Evolutionary conservation across 2,888 invertebrate species (phyloP), one percentile per base, ranked within the genome.

Genomic region (Theretra japonica): DNA sequence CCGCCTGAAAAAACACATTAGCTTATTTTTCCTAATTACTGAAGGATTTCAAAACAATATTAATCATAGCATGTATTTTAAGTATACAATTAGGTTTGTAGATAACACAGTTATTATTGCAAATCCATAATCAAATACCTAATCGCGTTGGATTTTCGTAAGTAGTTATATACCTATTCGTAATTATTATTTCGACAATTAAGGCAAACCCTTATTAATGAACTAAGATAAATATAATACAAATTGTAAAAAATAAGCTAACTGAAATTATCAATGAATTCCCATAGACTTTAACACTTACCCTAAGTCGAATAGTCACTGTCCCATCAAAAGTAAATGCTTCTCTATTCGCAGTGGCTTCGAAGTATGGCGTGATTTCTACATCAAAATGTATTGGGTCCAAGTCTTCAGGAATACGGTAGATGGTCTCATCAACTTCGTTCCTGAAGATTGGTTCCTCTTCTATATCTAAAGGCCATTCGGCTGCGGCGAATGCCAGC

Each of bases 351-450:
- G 68, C 80, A 57, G 85, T 86, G 19, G 83, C 87, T 74, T 91
- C 87, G 25, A 96, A 92, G 75, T 95, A 93, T 0, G 96, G 96
- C 0, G 88, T 91, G 21, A 96, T 83, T 74, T 93, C 90, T 0
- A 96, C 85, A 7, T 94, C 88, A 77, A 95, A 96, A 56, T 89
- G 88, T 2, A 83, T 84, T 0, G 96, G 96, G 25, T 88, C 84
- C 2, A 96, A 83, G 25, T 88, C 88, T 83, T 92, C 92, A 4
- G 93, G 91, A 0, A 94, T 70, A 15, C 94, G 88, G 75, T 89
- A 93, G 5, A 77, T 74, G 0, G 81, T 79, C 5, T 76, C 75
- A 48, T 80, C 82, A 17, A 73, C 81, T 53, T 82, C 82, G 70
- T 77, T 82, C 15, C 80, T 75, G 19, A 71, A 70, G 56, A 59